Evolutionary conservation across 1,140 invertebrate species (phyloP), one percentile per base, ranked within the genome.

Genomic region (Macrobrachium rosenbergii): DNA sequence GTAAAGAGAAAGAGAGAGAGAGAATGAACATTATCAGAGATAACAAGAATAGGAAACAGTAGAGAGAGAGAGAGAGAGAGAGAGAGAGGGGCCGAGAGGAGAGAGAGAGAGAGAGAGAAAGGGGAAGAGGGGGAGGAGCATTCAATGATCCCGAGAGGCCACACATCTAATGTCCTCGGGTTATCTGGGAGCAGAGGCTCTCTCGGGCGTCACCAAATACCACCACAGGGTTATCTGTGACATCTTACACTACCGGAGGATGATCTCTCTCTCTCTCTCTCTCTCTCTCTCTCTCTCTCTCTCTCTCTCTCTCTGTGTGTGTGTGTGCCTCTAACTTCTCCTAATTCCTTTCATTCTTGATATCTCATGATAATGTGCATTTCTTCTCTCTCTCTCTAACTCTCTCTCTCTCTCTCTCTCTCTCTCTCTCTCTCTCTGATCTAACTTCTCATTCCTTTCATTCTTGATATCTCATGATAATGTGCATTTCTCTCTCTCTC

Each of bases 371-470:
- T n/a, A n/a, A n/a, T n/a, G n/a, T n/a, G n/a, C 7, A 52, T 12
- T 12, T 45, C 72, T n/a, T 12, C 45, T 45, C 14, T 16, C 23
- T 19, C 72, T 75, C 75, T 77, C 43, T 52, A 43, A 58, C 43
- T 77, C 75, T 77, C 75, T 77, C 45, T 45, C 72, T 28, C 75
- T 77, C 43, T 77, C 43, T 77, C 75, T 77, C 75, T 52, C 75
- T 52, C 72, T 77, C 45, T 19, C 23, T 28, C 75, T 77, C 16
- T 58, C 43, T 77, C 75, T 77, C 75, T 52, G n/a, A n/a, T n/a
- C n/a, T n/a, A n/a, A n/a, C n/a, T n/a, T n/a, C n/a, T n/a, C n/a
- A n/a, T n/a, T n/a, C n/a, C n/a, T n/a, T n/a, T n/a, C n/a, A n/a
- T n/a, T n/a, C n/a, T n/a, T n/a, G n/a, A n/a, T n/a, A n/a, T n/a